Conservation (phyloP, 35 echinoderm and acorn worm species). For the Lytechinus variegatus region DNA sequence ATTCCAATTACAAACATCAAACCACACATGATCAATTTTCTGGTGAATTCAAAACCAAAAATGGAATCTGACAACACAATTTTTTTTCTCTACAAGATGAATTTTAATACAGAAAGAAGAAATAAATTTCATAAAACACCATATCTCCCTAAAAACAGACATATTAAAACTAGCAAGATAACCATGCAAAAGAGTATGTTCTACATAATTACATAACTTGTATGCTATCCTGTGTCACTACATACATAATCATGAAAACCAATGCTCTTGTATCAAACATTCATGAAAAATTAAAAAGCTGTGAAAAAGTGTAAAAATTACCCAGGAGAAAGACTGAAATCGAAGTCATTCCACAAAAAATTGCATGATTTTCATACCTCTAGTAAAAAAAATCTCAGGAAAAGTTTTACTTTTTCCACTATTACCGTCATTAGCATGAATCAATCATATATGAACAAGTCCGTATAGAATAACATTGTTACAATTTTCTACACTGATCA, state of each 20-base stretch:
- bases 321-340: not conserved
- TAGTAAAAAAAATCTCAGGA: not conserved
- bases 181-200: constrained; percentile 22
- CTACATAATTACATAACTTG: constrained; percentile 25
- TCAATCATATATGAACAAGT: not conserved
- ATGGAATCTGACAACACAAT: not conserved
- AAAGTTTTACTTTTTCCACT: not conserved
- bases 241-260: constrained; percentile 27
- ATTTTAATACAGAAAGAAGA: constrained; percentile 41
- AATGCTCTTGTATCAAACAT: not conserved
- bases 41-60: not conserved
- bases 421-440: constrained; percentile 22
- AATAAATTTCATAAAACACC: constrained; percentile 14
- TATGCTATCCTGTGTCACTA: not conserved
- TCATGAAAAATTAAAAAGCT: not conserved
- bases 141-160: constrained; percentile 13
- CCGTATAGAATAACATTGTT: not conserved
- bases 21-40: too few relatives aligned
- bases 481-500: not conserved
- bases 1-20: not conserved
- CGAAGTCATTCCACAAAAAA: not conserved
- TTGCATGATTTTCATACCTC: not conserved
- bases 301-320: constrained; percentile 17
- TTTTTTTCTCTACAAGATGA: constrained; percentile 45
- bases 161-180: constrained; percentile 13